Evolutionary conservation across 2,113 vertebrate species (phyloP).

Genomic region (Archilochus colubris): DNA sequence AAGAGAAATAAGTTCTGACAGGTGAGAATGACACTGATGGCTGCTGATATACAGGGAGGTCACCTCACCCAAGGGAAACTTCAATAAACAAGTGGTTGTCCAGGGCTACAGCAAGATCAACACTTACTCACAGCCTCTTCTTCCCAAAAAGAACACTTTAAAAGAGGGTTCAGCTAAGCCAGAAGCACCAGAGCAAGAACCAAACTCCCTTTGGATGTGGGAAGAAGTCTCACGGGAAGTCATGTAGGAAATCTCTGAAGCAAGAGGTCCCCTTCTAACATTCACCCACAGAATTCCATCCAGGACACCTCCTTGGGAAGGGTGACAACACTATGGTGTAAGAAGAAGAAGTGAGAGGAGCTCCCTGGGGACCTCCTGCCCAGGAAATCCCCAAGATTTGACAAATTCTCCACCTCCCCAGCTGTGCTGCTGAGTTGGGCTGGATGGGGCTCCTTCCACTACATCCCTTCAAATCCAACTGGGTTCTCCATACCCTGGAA

Average conservation of each 20-base stretch:
- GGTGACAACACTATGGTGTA: accelerated
- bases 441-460: not conserved
- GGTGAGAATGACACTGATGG: too few species aligned
- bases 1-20: too few species aligned
- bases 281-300: not conserved
- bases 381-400: too few species aligned
- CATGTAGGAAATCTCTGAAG: too few species aligned
- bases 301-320: not conserved
- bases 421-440: not conserved
- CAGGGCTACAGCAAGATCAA: not conserved
- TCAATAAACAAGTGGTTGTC: conserved; percentile 1
- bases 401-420: not conserved
- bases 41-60: not conserved
- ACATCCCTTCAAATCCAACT: not conserved
- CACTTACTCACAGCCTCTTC: not conserved
- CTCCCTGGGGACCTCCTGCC: not conserved
- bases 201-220: not conserved
- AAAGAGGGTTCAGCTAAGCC: not conserved
- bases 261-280: not conserved
- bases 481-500: not conserved
- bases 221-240: not conserved
- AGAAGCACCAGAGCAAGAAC: not conserved
- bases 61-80: not conserved
- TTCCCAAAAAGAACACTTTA: not conserved
- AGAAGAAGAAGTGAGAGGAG: not conserved